Evolutionary conservation across 92 coral and sea anemone species (phyloP), one percentile per base, ranked within the genome.

Genomic region (Scolanthus callimorphus): DNA sequence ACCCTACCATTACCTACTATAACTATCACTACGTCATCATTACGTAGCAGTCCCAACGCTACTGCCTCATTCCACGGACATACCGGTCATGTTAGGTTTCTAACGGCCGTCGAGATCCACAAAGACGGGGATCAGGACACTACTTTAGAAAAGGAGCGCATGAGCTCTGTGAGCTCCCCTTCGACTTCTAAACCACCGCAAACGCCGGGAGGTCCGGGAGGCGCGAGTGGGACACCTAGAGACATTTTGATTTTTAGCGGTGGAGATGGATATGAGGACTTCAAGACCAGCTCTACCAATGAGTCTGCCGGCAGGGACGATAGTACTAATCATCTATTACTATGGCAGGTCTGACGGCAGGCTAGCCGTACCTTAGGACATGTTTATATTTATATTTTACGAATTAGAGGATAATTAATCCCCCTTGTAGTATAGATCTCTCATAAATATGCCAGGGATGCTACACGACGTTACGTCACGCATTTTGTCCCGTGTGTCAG

Each of bases 221-320:
- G 59, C 3, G 59, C 53, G 34, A 54, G 72, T 28, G 60, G 37
- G n/a, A 31, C 69, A 19, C 71, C 77, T 20, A 78, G 85, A 22
- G 85, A 76, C 48, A 86, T 94, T 61, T 71, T 94, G 60, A 88
- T 94, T 25, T 84, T 94, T 20, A 94, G 99, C 51, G 99, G 99
- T 49, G 99, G 99, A 4, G 99, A 94, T 53, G 99, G 99, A 3
- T 94, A 94, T 64, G 99, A 94, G 79, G 99, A 94, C 70, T 94
- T 94, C 57, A 88, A 85, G 64, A 66, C 90, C n/a, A 84, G 90
- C 60, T 78, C 94, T 30, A 68, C 99, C 3, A 89, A 85, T 70
- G 99, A 94, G 88, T 89, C 99, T 69, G 99, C 99, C 59, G 99
- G 99, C 31, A 85, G 99, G 47, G 99, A 94, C 60, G 99, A 94